A percentile compares a stretch with the other conserved stretches of the same genome.
Conservation (phyloP, 2,113 vertebrate species). For the Podarcis raffonei region DNA sequence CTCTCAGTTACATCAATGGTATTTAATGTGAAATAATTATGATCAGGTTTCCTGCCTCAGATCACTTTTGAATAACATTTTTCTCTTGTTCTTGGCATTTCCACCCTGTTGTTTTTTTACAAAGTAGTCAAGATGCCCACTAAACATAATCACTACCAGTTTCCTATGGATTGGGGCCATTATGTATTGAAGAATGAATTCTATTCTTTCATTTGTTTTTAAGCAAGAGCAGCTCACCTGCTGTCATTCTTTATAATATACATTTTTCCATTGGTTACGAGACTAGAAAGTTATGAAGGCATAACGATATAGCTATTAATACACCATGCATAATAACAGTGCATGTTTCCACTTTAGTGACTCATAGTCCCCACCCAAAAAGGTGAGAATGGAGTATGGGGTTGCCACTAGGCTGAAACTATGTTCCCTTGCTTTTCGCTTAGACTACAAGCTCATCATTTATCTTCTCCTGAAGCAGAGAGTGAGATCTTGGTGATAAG, state of each 20-base stretch:
- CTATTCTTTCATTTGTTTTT: background rate
- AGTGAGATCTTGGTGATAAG: conserved; percentile 25
- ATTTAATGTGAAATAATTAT: background rate
- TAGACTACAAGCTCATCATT: conserved; percentile 40
- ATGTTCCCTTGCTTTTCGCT: conserved; percentile 36
- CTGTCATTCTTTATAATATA: conserved; percentile 9
- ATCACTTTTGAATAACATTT: background rate
- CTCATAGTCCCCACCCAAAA: conserved; percentile 48
- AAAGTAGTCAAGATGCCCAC: background rate
- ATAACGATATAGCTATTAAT: conserved; percentile 1
- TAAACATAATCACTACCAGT: background rate
- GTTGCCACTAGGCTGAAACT: conserved; percentile 37
- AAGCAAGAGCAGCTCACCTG: background rate
- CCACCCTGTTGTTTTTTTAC: background rate
- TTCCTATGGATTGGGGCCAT: background rate
- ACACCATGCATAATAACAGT: background rate
- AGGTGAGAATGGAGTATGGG: conserved; percentile 52
- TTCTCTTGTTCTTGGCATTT: background rate
- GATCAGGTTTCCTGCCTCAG: background rate
- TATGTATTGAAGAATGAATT: conserved; percentile 12
- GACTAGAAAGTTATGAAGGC: background rate
- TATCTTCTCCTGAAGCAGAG: conserved; percentile 44
- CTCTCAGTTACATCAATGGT: background rate
- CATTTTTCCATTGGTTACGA: background rate
- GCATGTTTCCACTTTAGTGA: conserved; percentile 56